Conservation (phyloP, 2,113 vertebrate genomes). For the Corythaeola cristata region DNA sequence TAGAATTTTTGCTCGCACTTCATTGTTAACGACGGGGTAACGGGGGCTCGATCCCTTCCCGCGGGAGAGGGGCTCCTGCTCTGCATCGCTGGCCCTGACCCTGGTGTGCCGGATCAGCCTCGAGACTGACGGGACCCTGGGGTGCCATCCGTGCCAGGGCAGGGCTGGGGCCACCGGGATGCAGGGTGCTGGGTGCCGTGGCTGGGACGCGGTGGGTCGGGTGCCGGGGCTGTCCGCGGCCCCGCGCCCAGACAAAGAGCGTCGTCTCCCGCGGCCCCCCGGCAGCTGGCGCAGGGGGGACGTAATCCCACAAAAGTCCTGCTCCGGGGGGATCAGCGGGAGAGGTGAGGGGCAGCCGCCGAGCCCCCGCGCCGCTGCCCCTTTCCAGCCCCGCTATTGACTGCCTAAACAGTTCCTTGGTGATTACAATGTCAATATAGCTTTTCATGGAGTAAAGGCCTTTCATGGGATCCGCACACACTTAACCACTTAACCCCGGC, state of each 20-base stretch:
- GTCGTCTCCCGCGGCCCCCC: background rate
- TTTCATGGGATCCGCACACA: slow-evolving; percentile 77
- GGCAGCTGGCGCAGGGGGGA: slow-evolving; percentile 65
- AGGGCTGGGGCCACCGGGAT: background rate
- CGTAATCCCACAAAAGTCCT: slow-evolving; percentile 67
- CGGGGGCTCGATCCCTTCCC: background rate
- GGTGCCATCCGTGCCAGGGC: fast-evolving
- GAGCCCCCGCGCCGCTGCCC: slow-evolving; percentile 4
- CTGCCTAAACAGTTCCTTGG: slow-evolving; percentile 70
- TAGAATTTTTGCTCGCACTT: no score
- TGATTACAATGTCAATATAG: slow-evolving; percentile 77
- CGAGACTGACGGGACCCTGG: fast-evolving
- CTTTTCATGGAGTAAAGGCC: slow-evolving; percentile 76
- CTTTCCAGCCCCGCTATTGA: slow-evolving; percentile 52
- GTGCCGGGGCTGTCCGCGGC: background rate
- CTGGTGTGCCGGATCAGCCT: background rate
- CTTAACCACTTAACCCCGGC: slow-evolving; percentile 82
- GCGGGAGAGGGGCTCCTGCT: background rate
- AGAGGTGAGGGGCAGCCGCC: background rate
- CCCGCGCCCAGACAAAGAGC: background rate
- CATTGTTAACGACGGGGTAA: background rate
- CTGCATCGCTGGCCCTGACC: fast-evolving
- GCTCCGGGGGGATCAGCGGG: slow-evolving; percentile 11
- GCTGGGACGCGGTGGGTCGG: background rate
- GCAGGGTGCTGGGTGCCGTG: background rate